phyloP scores from a whole-genome alignment of 2,797 vertebrate genomes.

The Octomys mimax region DNA sequence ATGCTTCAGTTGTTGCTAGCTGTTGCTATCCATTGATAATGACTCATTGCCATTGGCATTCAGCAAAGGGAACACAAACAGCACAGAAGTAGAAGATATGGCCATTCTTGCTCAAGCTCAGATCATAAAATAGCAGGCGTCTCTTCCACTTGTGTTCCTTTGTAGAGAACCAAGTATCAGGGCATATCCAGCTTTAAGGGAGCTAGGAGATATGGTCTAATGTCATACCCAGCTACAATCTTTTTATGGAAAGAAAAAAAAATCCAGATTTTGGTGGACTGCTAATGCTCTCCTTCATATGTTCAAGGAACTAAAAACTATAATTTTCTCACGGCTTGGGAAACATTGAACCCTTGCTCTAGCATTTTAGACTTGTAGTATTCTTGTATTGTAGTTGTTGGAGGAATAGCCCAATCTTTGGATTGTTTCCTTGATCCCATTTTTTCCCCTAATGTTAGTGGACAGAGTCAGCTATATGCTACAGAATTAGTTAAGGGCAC shows the following conservation, averaged over 20 bases:
- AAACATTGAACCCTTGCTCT: neutral
- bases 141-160: neutral
- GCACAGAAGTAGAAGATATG: neutral
- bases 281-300: neutral
- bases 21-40: neutral
- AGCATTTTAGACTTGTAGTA: neutral
- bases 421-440: neutral
- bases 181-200: neutral
- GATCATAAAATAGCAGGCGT: neutral
- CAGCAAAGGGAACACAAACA: neutral
- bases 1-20: neutral
- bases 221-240: neutral
- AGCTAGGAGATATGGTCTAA: neutral
- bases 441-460: neutral
- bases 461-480: neutral
- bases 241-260: neutral
- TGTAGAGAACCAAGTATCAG: neutral
- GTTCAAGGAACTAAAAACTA: conserved; percentile 16
- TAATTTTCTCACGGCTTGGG: neutral
- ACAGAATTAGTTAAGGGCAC: neutral
- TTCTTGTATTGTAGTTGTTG: neutral
- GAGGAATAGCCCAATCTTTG: neutral
- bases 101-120: neutral
- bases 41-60: neutral
- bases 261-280: neutral